Evolutionary conservation across 2,113 vertebrate genomes (phyloP).

Genomic region (Lepus americanus): DNA sequence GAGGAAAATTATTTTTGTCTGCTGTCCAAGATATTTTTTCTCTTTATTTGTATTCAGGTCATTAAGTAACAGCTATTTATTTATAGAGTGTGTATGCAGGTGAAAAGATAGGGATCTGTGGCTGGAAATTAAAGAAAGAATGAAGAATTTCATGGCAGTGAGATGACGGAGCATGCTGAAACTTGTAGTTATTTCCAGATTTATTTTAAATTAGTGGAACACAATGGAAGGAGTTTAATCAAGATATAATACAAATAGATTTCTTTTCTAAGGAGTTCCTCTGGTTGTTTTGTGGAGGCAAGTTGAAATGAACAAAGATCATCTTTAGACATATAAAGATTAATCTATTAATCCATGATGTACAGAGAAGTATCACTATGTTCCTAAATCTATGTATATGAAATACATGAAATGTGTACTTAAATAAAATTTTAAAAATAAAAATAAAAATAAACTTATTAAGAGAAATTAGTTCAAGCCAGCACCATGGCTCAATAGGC

Average conservation of each 20-base stretch:
- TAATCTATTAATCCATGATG: too few species aligned
- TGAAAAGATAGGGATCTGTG: neutral
- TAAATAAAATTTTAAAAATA: too few species aligned
- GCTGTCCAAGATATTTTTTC: neutral
- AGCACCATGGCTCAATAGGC: too few species aligned
- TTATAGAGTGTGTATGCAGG: neutral
- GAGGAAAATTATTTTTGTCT: neutral
- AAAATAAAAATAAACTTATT: neutral
- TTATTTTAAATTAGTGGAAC: neutral
- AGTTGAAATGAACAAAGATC: neutral
- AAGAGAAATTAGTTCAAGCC: neutral
- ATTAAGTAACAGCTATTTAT: neutral
- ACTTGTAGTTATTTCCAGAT: neutral
- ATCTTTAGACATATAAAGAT: too few species aligned
- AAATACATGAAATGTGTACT: too few species aligned
- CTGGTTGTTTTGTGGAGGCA: neutral
- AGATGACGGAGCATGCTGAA: neutral
- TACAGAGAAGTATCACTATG: too few species aligned
- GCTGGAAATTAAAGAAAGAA: neutral
- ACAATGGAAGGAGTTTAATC: neutral
- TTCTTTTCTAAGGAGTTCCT: neutral
- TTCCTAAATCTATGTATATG: too few species aligned
- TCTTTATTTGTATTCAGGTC: slow-evolving; percentile 11
- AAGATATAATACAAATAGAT: neutral
- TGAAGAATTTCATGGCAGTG: neutral